These are phyloP conservation scores for Chalcosyrphus nemorum DNA, from an alignment of 2,888 invertebrate species.

Conservation along the genomic window DNA sequence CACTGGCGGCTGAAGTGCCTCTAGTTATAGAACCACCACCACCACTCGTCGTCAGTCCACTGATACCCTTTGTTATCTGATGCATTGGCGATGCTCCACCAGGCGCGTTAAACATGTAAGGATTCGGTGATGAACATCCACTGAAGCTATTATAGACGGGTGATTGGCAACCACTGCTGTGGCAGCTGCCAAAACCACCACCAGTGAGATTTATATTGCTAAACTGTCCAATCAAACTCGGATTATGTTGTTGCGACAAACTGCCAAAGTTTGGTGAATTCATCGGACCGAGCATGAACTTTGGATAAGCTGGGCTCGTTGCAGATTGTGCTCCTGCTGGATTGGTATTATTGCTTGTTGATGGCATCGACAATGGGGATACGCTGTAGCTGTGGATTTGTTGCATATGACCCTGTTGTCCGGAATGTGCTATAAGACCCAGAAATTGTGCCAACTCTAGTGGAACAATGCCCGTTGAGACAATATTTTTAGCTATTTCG, in stretches of 20 bases:
- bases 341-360: constrained; percentile 59
- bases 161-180: constrained; percentile 82
- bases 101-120: constrained; percentile 76
- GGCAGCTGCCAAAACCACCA: constrained; percentile 73
- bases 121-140: constrained; percentile 80
- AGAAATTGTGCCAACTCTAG: constrained; percentile 83
- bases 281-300: constrained; percentile 76
- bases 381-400: constrained; percentile 80
- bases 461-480: constrained; percentile 82
- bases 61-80: constrained; percentile 87
- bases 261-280: constrained; percentile 34
- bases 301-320: constrained; percentile 72
- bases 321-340: constrained; percentile 23
- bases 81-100: constrained; percentile 85
- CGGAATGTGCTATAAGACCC: constrained; percentile 83
- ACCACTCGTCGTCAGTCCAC: constrained; percentile 87
- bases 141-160: constrained; percentile 83
- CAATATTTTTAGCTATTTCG: constrained; percentile 82
- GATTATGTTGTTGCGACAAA: constrained; percentile 60
- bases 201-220: constrained; percentile 77
- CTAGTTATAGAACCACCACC: constrained; percentile 88
- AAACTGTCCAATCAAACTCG: constrained; percentile 77
- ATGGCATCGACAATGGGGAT: constrained; percentile 79
- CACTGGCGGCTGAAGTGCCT: constrained; percentile 85
- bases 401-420: constrained; percentile 78